These are phyloP conservation scores for Pachypeltis micranthus DNA, from an alignment of 1,140 invertebrate genomes.

Conservation along the genomic window DNA sequence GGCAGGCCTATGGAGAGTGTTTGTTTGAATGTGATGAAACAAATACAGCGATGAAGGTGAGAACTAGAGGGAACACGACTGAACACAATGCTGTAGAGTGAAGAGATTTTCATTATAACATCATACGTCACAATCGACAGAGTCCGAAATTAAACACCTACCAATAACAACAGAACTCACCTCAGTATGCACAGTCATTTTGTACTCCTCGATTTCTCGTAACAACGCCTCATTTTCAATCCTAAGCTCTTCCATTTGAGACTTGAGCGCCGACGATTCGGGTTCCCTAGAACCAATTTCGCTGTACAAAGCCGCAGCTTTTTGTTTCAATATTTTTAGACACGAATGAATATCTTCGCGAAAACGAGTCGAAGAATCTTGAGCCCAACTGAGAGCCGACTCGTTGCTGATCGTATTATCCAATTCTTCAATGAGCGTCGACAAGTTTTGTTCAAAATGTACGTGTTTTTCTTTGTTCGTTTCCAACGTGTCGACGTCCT, in stretches of 20 bases:
- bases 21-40: too few relatives aligned
- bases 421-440: conserved; percentile 50
- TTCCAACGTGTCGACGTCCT: not conserved
- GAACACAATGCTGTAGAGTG: too few relatives aligned
- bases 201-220: not conserved
- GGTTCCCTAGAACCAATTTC: conserved; percentile 39
- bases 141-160: too few relatives aligned
- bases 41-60: too few relatives aligned
- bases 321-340: conserved; percentile 46
- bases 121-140: too few relatives aligned
- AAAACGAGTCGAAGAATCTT: conserved; percentile 45
- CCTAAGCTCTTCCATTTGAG: conserved; percentile 4
- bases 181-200: not conserved
- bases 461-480: not conserved
- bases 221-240: conserved; percentile 10
- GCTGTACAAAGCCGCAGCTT: conserved; percentile 53
- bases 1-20: too few relatives aligned
- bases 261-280: not conserved
- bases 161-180: too few relatives aligned
- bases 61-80: too few relatives aligned
- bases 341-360: conserved; percentile 49
- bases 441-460: not conserved
- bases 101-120: too few relatives aligned
- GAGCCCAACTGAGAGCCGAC: conserved; percentile 36
- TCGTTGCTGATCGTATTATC: conserved; percentile 37